Conservation (phyloP, 1,140 invertebrate genomes). For the Nylanderia fulva region DNA sequence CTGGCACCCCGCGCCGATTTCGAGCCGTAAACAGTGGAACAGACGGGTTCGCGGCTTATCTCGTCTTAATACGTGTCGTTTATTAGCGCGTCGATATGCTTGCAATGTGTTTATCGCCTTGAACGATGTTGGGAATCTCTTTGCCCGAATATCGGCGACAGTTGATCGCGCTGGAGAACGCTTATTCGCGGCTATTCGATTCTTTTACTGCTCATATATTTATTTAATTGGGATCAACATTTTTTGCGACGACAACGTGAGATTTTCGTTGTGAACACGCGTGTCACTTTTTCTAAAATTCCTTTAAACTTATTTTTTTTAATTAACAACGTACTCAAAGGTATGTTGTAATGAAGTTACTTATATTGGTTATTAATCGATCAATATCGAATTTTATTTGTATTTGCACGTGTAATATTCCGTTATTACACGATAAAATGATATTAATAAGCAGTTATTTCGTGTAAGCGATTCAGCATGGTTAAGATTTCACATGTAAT, state of each 20-base stretch:
- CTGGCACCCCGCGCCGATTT: conserved; percentile 44
- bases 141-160: conserved; percentile 1
- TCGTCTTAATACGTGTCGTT: conserved; percentile 47
- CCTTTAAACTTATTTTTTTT: background rate
- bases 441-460: conserved; percentile 32
- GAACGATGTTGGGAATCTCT: conserved; percentile 30
- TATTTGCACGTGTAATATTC: conserved; percentile 17
- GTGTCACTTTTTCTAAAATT: background rate
- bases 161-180: background rate
- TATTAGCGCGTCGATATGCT: conserved; percentile 35
- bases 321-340: background rate
- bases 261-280: background rate
- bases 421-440: conserved; percentile 33
- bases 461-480: background rate
- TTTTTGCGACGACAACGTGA: background rate
- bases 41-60: conserved; percentile 47
- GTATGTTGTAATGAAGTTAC: background rate
- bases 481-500: conserved; percentile 38
- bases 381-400: conserved; percentile 9
- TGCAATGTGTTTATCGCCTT: conserved; percentile 27
- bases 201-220: background rate
- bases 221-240: background rate
- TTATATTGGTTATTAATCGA: conserved; percentile 6
- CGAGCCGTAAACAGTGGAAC: conserved; percentile 31
- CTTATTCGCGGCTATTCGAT: background rate